Conservation (phyloP, 2,797 vertebrate genomes). For the Rallus crepitans region DNA sequence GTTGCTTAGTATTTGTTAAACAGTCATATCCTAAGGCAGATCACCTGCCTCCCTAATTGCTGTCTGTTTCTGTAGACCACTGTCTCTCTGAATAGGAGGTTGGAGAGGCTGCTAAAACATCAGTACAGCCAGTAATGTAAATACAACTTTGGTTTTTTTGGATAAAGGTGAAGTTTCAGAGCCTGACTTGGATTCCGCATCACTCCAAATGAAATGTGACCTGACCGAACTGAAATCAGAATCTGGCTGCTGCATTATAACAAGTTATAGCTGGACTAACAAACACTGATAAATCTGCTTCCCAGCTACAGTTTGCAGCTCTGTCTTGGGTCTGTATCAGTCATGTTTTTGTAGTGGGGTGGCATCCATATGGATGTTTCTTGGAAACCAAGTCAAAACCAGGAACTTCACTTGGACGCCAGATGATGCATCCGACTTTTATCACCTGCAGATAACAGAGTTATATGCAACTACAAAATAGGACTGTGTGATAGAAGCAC, state of each 20-base stretch:
- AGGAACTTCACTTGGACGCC: not conserved
- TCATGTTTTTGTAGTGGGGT: not conserved
- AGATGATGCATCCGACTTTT: not conserved
- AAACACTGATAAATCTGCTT: not conserved
- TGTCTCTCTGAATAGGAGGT: not conserved
- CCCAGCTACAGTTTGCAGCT: not conserved
- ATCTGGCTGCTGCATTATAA: not conserved
- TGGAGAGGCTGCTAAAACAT: not conserved
- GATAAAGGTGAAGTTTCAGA: not conserved
- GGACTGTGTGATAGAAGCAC: not conserved
- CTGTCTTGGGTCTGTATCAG: not conserved
- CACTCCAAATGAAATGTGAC: not conserved
- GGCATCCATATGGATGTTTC: not conserved
- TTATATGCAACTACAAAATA: not conserved
- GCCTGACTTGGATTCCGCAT: fast-evolving
- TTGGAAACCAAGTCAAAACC: not conserved
- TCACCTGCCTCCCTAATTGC: not conserved
- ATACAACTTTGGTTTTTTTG: not conserved
- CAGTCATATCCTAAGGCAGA: not conserved
- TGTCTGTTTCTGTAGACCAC: not conserved
- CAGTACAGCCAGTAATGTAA: not conserved
- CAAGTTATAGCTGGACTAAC: not conserved
- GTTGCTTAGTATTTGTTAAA: not conserved
- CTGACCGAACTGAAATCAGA: not conserved
- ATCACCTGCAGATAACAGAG: not conserved